A percentile compares a stretch with the other conserved stretches of the same genome.
These are phyloP conservation scores for Sinocyclocheilus grahami DNA, from an alignment of 2,113 vertebrate genomes.

Conservation along the genomic window DNA sequence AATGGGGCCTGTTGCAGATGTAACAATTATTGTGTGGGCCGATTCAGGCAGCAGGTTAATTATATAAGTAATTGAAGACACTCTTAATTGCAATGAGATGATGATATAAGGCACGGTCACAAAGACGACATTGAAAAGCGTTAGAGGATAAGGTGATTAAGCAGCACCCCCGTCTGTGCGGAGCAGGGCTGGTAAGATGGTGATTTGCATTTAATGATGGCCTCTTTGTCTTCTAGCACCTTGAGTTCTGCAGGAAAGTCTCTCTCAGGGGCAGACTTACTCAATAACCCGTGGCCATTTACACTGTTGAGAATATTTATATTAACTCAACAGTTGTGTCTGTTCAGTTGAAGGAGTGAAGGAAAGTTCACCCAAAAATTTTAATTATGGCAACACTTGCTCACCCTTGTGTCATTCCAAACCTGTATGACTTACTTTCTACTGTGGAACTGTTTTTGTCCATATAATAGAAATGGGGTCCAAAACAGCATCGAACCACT, in stretches of 20 bases:
- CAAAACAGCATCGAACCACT: neutral
- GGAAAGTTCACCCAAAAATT: neutral
- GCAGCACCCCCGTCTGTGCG: slow-evolving; percentile 60
- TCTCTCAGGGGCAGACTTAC: slow-evolving; percentile 7
- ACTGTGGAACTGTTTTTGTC: neutral
- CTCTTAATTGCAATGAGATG: slow-evolving; percentile 75
- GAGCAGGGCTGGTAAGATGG: slow-evolving; percentile 68
- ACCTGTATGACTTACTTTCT: neutral
- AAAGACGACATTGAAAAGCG: slow-evolving; percentile 68
- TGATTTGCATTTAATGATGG: slow-evolving; percentile 73
- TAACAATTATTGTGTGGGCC: slow-evolving; percentile 53
- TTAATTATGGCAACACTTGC: neutral
- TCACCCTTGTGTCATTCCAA: neutral
- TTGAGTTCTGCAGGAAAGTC: slow-evolving; percentile 56
- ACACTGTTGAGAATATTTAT: neutral
- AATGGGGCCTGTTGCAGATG: slow-evolving; percentile 15
- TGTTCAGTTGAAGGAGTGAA: neutral
- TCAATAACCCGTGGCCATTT: neutral
- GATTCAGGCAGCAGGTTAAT: slow-evolving; percentile 73
- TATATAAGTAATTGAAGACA: slow-evolving; percentile 72
- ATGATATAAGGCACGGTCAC: slow-evolving; percentile 65
- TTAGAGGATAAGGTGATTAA: slow-evolving; percentile 72
- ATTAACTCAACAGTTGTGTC: slow-evolving; percentile 14
- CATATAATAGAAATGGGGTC: neutral
- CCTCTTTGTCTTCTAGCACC: slow-evolving; percentile 64